A percentile compares a stretch with the other conserved stretches of the same genome.
Conservation (phyloP, 2,113 vertebrate genomes). For the Lipophrys pholis region DNA sequence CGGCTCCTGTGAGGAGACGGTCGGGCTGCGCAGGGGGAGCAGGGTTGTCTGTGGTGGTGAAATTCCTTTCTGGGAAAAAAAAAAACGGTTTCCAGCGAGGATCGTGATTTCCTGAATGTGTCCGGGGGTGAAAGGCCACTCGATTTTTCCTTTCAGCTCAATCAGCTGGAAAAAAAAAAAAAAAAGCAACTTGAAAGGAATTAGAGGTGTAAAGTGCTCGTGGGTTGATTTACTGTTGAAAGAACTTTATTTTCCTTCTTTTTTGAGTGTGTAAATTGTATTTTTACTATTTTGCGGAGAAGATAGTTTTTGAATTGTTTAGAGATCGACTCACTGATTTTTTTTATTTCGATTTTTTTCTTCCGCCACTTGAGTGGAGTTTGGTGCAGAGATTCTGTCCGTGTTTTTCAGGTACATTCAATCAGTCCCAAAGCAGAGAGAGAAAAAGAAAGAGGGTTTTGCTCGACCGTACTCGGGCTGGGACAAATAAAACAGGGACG, state of each 20-base stretch:
- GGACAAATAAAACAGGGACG: constrained; percentile 9
- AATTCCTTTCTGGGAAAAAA: not conserved
- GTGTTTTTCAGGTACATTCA: constrained; percentile 66
- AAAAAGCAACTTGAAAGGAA: constrained; percentile 36
- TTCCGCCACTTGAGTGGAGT: constrained; percentile 1
- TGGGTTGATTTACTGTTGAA: constrained; percentile 6
- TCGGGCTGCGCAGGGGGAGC: constrained; percentile 2
- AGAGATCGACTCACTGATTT: constrained; percentile 8
- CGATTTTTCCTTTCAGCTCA: constrained; percentile 33
- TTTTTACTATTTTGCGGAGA: constrained; percentile 17
- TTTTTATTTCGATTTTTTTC: constrained; percentile 2
- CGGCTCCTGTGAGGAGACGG: constrained; percentile 1
- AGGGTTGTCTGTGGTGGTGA: constrained; percentile 21
- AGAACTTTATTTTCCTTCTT: not conserved
- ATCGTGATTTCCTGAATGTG: not conserved
- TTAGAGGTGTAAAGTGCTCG: constrained; percentile 20
- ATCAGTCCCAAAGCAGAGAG: constrained; percentile 22
- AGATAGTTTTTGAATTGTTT: not conserved
- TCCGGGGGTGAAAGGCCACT: constrained; percentile 4
- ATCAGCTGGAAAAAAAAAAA: constrained; percentile 36
- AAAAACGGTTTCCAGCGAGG: not conserved
- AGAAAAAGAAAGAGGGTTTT: not conserved
- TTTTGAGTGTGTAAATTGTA: constrained; percentile 4
- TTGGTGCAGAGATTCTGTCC: constrained; percentile 40
- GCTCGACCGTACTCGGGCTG: constrained; percentile 14